phyloP scores from a whole-genome alignment of 35 echinoderm and acorn worm species.

The Stichopus chloronotus region DNA sequence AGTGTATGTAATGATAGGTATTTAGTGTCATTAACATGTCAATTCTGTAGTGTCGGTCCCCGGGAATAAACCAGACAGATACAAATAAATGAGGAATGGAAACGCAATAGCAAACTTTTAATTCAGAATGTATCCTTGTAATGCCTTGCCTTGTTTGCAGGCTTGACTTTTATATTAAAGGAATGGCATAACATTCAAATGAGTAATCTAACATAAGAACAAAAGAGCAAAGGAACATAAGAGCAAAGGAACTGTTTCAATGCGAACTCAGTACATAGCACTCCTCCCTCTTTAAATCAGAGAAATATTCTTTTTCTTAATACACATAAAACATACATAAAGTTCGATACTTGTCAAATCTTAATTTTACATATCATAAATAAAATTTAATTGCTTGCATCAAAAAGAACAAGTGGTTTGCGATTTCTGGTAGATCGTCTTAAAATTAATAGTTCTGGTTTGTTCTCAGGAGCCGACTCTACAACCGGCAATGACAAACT shows the following conservation, averaged over 20 bases:
- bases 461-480: no score
- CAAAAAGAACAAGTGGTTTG: background rate
- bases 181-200: background rate
- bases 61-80: background rate
- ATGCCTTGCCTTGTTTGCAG: background rate
- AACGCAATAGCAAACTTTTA: constrained; percentile 5
- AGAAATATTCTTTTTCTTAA: background rate
- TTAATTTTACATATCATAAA: background rate
- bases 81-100: background rate
- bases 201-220: background rate
- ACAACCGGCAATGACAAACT: background rate
- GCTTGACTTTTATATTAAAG: no score
- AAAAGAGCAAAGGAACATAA: no score
- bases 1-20: no score
- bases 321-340: background rate
- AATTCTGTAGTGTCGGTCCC: no score
- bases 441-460: constrained; percentile 24
- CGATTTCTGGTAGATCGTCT: constrained; percentile 16
- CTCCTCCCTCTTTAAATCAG: no score
- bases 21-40: no score
- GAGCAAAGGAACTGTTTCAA: background rate
- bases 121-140: background rate
- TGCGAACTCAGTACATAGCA: background rate
- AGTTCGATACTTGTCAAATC: no score
- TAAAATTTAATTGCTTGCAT: constrained; percentile 9